Evolutionary conservation across 2,888 invertebrate species (phyloP).

Genomic region (Machimus atricapillus): DNA sequence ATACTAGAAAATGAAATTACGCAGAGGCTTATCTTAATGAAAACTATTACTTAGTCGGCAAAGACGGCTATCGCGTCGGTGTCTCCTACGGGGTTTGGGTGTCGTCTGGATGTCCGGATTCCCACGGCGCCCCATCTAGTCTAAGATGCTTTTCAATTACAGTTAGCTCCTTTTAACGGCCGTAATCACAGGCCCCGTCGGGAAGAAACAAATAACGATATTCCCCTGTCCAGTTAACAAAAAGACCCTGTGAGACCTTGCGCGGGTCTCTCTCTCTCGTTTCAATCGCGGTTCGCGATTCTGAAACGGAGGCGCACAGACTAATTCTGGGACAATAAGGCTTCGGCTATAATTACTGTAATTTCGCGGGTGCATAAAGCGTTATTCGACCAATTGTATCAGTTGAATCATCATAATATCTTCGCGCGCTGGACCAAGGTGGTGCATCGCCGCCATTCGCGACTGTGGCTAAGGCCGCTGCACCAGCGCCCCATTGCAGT

Average conservation of each 20-base stretch:
- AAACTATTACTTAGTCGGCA: constrained; percentile 33
- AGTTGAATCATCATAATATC: constrained; percentile 32
- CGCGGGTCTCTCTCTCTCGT: background rate
- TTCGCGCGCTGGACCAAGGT: constrained; percentile 32
- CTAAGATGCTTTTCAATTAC: constrained; percentile 26
- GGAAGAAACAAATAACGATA: constrained; percentile 38
- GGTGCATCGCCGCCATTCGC: constrained; percentile 24
- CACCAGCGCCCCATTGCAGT: constrained; percentile 23
- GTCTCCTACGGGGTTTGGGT: background rate
- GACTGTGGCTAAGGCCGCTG: background rate
- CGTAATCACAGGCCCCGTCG: constrained; percentile 10
- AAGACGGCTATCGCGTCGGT: background rate
- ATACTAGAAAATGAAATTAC: constrained; percentile 35
- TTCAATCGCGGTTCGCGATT: constrained; percentile 8
- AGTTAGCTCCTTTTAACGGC: constrained; percentile 10
- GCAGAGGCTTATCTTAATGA: constrained; percentile 37
- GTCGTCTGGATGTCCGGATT: constrained; percentile 3
- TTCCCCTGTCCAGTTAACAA: constrained; percentile 27
- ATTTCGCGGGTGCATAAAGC: constrained; percentile 42
- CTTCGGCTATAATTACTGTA: constrained; percentile 39
- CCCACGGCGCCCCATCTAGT: constrained; percentile 28
- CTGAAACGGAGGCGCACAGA: constrained; percentile 33
- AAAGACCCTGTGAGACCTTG: background rate
- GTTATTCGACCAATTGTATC: constrained; percentile 24
- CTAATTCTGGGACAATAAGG: constrained; percentile 34